Conservation (phyloP, 2,797 vertebrate genomes). For the Eulemur rubriventer region DNA sequence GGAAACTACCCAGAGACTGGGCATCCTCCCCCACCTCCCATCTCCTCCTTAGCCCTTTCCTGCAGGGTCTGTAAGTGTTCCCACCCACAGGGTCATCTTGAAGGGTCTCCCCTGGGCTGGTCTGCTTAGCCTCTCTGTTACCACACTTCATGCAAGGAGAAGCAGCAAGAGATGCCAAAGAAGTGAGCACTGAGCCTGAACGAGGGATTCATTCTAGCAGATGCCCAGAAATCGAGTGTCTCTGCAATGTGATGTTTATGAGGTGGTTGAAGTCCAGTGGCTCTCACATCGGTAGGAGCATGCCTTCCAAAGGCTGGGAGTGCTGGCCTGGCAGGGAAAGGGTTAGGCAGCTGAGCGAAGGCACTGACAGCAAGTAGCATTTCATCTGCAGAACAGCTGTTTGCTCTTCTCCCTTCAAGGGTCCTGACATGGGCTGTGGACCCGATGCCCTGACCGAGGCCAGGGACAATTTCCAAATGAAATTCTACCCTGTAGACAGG, state of each 20-base stretch:
- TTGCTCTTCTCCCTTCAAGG: conserved; percentile 62
- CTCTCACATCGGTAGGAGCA: neutral
- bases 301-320: neutral
- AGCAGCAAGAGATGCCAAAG: neutral
- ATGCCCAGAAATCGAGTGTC: neutral
- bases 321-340: neutral
- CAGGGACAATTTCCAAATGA: conserved; percentile 76
- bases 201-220: neutral
- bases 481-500: conserved; percentile 67
- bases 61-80: no score
- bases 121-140: neutral
- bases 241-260: neutral
- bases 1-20: neutral
- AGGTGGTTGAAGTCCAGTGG: neutral
- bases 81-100: neutral
- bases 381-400: conserved; percentile 63
- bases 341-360: neutral
- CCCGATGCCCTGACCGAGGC: conserved; percentile 47
- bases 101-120: neutral
- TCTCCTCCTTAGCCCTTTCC: neutral
- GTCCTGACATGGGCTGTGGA: conserved; percentile 64
- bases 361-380: conserved; percentile 46
- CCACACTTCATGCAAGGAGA: neutral
- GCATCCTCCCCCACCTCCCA: neutral
- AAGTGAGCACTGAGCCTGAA: neutral